Evolutionary conservation across 2,888 invertebrate genomes (phyloP), one percentile per base, ranked within the genome.

Genomic region (Minunthozetes semirufus): DNA sequence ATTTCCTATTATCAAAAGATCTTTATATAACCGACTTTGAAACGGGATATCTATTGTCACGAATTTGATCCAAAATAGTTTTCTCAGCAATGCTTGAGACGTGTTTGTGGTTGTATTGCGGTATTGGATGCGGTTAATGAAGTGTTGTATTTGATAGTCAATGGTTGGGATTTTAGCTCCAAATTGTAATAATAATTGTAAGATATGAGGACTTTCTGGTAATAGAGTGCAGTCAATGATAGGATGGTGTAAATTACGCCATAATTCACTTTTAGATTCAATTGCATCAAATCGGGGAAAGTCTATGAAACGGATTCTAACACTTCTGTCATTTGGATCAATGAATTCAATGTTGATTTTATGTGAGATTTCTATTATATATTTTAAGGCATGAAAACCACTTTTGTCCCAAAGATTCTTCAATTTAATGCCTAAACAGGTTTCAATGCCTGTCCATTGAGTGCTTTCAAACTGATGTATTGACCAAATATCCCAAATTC

Each of bases 401-500:
- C n/a, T 46, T 46, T 22, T 68, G 5, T 46, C 8, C 6, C 22
- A 22, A 19, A 68, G 8, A 38, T 46, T 46, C 15, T 19, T 19
- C 19, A 68, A 6, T 68, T 46, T 15, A 46, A 68, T n/a, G 1
- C 11, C 25, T 11, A 68, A 46, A 46, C 68, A 68, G 3, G 19
- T 68, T 13, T 68, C 68, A 42, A 68, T 46, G n/a, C 46, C 22
- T 6, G 1, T 13, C 68, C 68, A 68, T 13, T 68, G 68, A 13
- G 11, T 42, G 0, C 1, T 0, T 46, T 68, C 22, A 3, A 46
- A 68, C 19, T 22, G 38, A 68, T 46, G 22, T n/a, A 68, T 15
- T 4, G 68, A 68, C 68, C 68, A 68, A 68, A 68, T 68, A 68
- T 68, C 68, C 68, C 68, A 68, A 46, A 68, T 68, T 22, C 68